phyloP scores from a whole-genome alignment of 2,888 invertebrate species.

The Chironomus riparius region DNA sequence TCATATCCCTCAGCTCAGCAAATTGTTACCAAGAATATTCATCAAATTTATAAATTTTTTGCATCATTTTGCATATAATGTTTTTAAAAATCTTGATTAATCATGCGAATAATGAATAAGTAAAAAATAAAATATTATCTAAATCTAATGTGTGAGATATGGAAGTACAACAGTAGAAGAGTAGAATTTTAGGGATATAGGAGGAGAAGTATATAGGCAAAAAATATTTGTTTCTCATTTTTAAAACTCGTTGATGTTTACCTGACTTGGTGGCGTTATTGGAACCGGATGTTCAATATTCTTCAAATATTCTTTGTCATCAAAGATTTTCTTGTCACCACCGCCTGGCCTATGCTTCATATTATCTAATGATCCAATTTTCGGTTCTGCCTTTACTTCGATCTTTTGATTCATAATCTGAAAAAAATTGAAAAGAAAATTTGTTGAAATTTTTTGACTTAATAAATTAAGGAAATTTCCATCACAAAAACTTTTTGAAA shows the following conservation, averaged over 20 bases:
- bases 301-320: slow-evolving; percentile 83
- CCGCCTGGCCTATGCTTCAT: slow-evolving; percentile 82
- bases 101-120: neutral
- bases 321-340: slow-evolving; percentile 88
- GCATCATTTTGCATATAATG: no score
- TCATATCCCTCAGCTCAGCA: no score
- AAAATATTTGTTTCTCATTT: neutral
- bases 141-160: neutral
- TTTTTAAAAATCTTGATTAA: no score
- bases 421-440: slow-evolving; percentile 35
- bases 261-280: slow-evolving; percentile 49
- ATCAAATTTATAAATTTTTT: no score
- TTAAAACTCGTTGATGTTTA: slow-evolving; percentile 35
- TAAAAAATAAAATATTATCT: neutral
- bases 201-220: slow-evolving; percentile 44
- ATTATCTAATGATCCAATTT: slow-evolving; percentile 85
- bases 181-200: slow-evolving; percentile 37
- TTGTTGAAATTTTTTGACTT: neutral
- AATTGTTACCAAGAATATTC: no score
- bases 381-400: slow-evolving; percentile 86
- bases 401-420: slow-evolving; percentile 86
- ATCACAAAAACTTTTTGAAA: neutral
- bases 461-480: neutral
- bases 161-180: neutral
- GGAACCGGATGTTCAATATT: slow-evolving; percentile 55